phyloP scores from a whole-genome alignment of 2,113 vertebrate genomes.

The Sturnus vulgaris region DNA sequence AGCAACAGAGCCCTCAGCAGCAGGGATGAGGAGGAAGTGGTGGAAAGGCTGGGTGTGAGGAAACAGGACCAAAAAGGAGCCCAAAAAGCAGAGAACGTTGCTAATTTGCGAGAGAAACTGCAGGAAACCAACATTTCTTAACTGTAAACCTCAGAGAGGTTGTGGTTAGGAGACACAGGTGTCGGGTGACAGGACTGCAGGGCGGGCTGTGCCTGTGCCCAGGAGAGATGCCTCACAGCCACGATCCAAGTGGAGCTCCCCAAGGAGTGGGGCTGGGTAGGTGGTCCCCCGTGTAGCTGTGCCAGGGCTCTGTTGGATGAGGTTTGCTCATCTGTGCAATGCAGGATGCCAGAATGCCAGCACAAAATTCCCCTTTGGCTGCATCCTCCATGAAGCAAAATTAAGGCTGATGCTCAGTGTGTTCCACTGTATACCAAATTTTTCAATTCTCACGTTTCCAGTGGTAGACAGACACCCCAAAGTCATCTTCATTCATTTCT shows the following conservation, averaged over 20 bases:
- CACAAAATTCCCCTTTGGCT: neutral
- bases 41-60: neutral
- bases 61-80: neutral
- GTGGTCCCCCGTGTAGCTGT: neutral
- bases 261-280: neutral
- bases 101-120: neutral
- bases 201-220: neutral
- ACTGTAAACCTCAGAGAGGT: neutral
- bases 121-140: neutral
- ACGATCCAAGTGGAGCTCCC: rapidly evolving
- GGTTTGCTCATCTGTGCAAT: neutral
- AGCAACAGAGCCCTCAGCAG: neutral
- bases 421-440: neutral
- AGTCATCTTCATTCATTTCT: neutral
- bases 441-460: neutral
- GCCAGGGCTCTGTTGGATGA: neutral
- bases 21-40: neutral
- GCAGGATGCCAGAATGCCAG: neutral
- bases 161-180: neutral
- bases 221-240: neutral
- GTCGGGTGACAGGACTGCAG: neutral
- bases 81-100: neutral
- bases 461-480: neutral
- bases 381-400: neutral
- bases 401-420: neutral